These are phyloP conservation scores for Danio tinwini DNA, from an alignment of 2,797 vertebrate species.

Conservation along the genomic window DNA sequence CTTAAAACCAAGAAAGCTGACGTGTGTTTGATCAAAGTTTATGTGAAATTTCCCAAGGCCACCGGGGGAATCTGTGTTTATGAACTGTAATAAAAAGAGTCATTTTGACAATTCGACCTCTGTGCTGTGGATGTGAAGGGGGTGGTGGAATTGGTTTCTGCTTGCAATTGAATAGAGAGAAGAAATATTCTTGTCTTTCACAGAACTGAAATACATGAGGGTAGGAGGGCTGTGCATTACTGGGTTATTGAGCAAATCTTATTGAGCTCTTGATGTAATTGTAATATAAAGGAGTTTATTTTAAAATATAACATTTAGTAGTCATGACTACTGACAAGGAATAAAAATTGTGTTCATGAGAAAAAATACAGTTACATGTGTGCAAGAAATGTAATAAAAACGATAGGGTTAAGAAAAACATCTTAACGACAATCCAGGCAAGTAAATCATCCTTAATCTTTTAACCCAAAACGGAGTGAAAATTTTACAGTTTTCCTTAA, in stretches of 20 bases:
- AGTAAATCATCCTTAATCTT: neutral
- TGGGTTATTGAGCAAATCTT: constrained; percentile 1
- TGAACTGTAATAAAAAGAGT: constrained; percentile 99
- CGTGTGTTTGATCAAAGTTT: constrained; percentile 98
- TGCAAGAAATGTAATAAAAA: neutral
- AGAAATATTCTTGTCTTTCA: constrained; percentile 69
- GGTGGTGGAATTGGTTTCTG: constrained; percentile 81
- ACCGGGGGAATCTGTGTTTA: constrained; percentile 93
- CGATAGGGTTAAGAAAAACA: neutral
- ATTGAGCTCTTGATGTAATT: constrained; percentile 8
- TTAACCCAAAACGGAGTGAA: neutral
- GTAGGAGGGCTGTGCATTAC: constrained; percentile 21
- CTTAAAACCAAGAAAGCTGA: constrained; percentile 80
- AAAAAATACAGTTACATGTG: neutral
- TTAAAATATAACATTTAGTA: neutral
- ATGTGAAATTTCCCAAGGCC: constrained; percentile 91
- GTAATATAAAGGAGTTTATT: constrained; percentile 13
- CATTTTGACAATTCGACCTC: constrained; percentile 93
- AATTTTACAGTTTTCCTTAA: no score
- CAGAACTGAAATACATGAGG: constrained; percentile 36
- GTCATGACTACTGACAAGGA: neutral
- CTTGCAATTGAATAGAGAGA: constrained; percentile 78
- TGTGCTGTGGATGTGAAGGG: constrained; percentile 74
- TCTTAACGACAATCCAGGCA: neutral
- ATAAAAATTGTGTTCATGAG: neutral